Evolutionary conservation across 1,140 invertebrate species (phyloP), one percentile per base, ranked within the genome.

Genomic region (Drosophila eugracilis): DNA sequence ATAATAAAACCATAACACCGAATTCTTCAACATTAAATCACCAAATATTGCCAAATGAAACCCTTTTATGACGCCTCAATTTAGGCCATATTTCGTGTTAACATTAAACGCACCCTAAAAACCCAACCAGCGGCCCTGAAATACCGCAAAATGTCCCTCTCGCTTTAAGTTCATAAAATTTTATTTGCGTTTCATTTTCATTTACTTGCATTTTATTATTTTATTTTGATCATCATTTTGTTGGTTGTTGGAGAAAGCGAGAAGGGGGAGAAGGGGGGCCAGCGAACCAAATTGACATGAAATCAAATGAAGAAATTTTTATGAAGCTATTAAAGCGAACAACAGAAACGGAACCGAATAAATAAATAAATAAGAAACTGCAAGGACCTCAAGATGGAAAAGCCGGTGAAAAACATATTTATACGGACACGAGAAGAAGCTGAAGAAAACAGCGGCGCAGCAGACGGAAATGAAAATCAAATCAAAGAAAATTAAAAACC

Each of bases 171-270:
- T 78, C 41, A 79, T 84, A 85, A 84, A 85, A 84, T 79, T 85
- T 79, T 84, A 79, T 85, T 79, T 85, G 65, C 80, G 65, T 75
- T 85, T 84, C 65, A 79, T 85, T 84, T 72, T 84, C 79, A 85
- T 75, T 84, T 85, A 71, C 70, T 79, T 72, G 79, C 71, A 57
- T 84, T 85, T 84, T 83, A 85, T 83, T 81, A 83, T 79, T 84
- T 83, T 84, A 85, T 84, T 85, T 75, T 24, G 70, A 66, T 72
- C 80, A 66, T 72, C 80, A 74, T 66, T 81, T 70, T 55, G 48
- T 41, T 34, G 24, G 17, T 2, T 5, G 17, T 9, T 48, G 42
- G 10, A n/a, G n/a, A n/a, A n/a, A n/a, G n/a, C 1, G 24, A 4
- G 26, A 7, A 26, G 26, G 1, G 26, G 26, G 26, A n/a, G n/a